phyloP scores from a whole-genome alignment of 2,888 invertebrate species.

The Odontocolon sp. region DNA sequence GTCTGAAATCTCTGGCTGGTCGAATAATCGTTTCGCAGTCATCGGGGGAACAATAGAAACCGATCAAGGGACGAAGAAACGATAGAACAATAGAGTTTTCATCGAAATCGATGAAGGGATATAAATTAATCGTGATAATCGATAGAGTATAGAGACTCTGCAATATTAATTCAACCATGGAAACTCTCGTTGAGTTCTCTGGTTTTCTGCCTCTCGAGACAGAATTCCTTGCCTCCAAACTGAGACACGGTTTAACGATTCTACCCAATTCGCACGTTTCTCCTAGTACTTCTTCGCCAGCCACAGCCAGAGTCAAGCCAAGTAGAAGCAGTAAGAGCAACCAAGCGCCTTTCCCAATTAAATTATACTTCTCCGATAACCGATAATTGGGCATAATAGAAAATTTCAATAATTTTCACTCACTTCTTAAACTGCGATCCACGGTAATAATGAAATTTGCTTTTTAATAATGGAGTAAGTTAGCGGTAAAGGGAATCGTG shows the following conservation, averaged over 20 bases:
- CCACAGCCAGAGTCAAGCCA: conserved; percentile 17
- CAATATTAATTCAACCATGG: conserved; percentile 37
- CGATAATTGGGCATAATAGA: conserved; percentile 60
- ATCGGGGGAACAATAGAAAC: background rate
- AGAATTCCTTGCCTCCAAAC: conserved; percentile 29
- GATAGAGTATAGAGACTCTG: conserved; percentile 17
- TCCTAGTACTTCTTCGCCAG: conserved; percentile 16
- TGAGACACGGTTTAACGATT: conserved; percentile 25
- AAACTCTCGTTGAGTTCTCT: conserved; percentile 41
- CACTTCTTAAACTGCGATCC: conserved; percentile 50
- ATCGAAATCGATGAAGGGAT: background rate
- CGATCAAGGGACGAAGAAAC: background rate
- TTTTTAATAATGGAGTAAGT: conserved; percentile 48
- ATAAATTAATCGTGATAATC: conserved; percentile 21
- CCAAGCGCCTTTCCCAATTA: conserved; percentile 45
- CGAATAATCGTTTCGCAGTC: conserved; percentile 7
- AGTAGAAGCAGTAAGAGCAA: conserved; percentile 30
- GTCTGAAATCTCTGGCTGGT: background rate
- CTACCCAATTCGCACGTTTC: conserved; percentile 43
- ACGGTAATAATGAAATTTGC: conserved; percentile 57
- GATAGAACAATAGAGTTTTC: background rate
- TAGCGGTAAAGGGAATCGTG: conserved; percentile 31
- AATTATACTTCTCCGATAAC: conserved; percentile 55
- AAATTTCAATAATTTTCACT: conserved; percentile 57
- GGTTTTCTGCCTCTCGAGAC: background rate